Conservation (phyloP, 2,797 vertebrate genomes). For the Sebastes ruberrimus region DNA sequence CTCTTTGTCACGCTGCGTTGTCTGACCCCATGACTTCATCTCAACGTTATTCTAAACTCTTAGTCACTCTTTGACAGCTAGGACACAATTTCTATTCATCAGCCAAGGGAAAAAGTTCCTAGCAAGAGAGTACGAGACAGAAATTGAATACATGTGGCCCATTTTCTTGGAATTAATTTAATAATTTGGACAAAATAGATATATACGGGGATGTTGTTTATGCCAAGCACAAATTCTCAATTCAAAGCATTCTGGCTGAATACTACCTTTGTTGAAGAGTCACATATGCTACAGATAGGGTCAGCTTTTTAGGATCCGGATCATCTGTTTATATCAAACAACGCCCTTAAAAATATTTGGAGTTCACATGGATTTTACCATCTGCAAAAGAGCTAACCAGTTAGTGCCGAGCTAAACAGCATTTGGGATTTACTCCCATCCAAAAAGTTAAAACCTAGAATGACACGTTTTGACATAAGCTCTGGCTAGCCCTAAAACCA, state of each 20-base stretch:
- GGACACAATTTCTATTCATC: conserved; percentile 43
- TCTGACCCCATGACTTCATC: conserved; percentile 63
- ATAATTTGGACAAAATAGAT: conserved; percentile 6
- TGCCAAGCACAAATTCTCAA: not conserved
- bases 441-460: not conserved
- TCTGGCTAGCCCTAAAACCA: not conserved
- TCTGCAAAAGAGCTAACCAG: not conserved
- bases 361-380: not conserved
- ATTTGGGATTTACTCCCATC: not conserved
- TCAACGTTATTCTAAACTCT: conserved; percentile 62
- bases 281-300: not conserved
- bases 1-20: conserved; percentile 45
- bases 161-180: conserved; percentile 17
- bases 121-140: conserved; percentile 26
- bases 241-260: not conserved
- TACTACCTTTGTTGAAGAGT: not conserved
- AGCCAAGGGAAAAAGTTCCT: conserved; percentile 24
- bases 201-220: not conserved
- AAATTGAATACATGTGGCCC: conserved; percentile 38
- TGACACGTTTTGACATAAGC: not conserved
- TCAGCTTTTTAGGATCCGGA: not conserved
- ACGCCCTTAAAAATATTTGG: not conserved
- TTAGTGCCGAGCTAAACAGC: not conserved
- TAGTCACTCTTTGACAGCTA: conserved; percentile 49
- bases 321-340: not conserved